Conservation (phyloP, 2,888 invertebrate species). For the Lochmaea crataegi region DNA sequence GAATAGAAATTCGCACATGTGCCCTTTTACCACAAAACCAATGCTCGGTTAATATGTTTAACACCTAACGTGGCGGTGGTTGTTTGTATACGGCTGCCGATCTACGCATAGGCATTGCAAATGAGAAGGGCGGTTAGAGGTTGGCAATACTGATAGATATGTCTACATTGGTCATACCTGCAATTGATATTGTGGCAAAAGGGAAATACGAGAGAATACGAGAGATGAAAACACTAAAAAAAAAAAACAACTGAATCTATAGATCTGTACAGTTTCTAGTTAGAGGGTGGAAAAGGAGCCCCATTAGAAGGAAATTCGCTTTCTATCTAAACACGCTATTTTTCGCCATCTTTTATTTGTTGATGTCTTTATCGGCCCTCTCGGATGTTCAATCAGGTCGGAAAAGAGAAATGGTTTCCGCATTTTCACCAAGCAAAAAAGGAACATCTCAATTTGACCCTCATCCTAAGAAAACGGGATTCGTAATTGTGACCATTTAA, state of each 20-base stretch:
- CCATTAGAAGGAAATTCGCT: neutral
- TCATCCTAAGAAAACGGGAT: neutral
- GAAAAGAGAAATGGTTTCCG: conserved; percentile 43
- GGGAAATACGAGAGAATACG: conserved; percentile 9
- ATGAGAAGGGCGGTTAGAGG: conserved; percentile 52
- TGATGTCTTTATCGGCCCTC: conserved; percentile 43
- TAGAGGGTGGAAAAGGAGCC: neutral
- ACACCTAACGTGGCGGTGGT: conserved; percentile 59
- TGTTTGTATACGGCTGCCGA: conserved; percentile 50
- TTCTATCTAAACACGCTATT: conserved; percentile 10
- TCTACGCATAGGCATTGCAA: conserved; percentile 42
- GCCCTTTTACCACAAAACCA: conserved; percentile 60
- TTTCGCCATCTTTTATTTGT: conserved; percentile 38
- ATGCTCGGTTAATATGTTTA: conserved; percentile 65
- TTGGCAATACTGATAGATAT: conserved; percentile 60
- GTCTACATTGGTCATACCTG: conserved; percentile 60
- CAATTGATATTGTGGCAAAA: conserved; percentile 58
- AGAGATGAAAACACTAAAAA: too few species aligned
- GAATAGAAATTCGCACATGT: conserved; percentile 55
- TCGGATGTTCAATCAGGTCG: conserved; percentile 45
- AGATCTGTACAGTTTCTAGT: too few species aligned
- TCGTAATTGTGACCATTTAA: too few species aligned
- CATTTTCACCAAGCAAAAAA: conserved; percentile 42
- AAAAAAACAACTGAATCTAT: too few species aligned
- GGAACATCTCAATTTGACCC: conserved; percentile 45